phyloP scores from a whole-genome alignment of 1,140 invertebrate genomes.

The Papilio helenus region DNA sequence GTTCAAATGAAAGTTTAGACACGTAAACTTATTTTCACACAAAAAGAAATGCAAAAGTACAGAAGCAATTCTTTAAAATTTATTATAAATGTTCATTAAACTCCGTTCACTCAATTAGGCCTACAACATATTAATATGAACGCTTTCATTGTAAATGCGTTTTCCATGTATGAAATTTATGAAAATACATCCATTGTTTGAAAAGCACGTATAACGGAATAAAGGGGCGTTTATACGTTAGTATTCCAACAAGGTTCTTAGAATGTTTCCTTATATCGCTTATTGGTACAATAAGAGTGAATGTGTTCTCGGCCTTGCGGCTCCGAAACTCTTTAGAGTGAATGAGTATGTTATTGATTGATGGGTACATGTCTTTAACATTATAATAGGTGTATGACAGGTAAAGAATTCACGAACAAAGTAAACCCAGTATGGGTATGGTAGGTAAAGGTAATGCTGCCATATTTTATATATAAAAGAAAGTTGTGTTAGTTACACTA shows the following conservation, averaged over 20 bases:
- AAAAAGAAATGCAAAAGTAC: too few relatives aligned
- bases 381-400: slow-evolving; percentile 7
- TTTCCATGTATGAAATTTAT: not conserved
- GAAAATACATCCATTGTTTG: not conserved
- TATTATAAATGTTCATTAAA: not conserved
- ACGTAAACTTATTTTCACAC: not conserved
- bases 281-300: slow-evolving; percentile 17
- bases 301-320: not conserved
- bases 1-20: not conserved
- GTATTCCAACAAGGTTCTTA: slow-evolving; percentile 24
- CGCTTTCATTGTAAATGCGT: not conserved
- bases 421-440: not conserved
- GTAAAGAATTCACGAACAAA: not conserved
- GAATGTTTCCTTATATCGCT: not conserved
- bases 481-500: too few relatives aligned
- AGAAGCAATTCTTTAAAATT: too few relatives aligned
- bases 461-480: not conserved
- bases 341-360: slow-evolving; percentile 9
- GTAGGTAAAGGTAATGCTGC: not conserved
- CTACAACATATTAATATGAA: not conserved
- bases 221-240: not conserved
- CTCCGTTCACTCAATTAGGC: not conserved
- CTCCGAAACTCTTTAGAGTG: not conserved
- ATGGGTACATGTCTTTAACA: not conserved
- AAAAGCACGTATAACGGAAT: slow-evolving; percentile 1